phyloP scores from a whole-genome alignment of 2,113 vertebrate genomes.

The Callocephalon fimbriatum region DNA sequence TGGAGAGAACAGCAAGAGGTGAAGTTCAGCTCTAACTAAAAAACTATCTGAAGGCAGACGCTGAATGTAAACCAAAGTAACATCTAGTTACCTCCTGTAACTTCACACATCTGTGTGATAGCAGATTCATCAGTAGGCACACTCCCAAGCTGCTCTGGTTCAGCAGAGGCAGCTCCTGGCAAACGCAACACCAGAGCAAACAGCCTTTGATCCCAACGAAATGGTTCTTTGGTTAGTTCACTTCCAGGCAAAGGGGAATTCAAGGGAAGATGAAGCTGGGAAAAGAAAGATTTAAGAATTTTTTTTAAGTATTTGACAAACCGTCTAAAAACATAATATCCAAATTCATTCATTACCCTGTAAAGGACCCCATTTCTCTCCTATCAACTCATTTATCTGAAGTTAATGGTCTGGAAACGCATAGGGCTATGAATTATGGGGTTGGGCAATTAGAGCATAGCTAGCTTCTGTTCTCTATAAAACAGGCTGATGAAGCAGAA shows the following conservation, averaged over 20 bases:
- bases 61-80: background rate
- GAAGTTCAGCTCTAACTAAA: background rate
- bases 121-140: slow-evolving; percentile 96
- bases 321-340: background rate
- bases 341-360: background rate
- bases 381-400: background rate
- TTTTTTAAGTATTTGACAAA: background rate
- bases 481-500: background rate
- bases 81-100: slow-evolving; percentile 89
- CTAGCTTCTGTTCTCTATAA: background rate
- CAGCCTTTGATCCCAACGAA: slow-evolving; percentile 98
- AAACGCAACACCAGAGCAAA: slow-evolving; percentile 95
- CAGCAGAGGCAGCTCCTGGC: slow-evolving; percentile 89
- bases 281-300: slow-evolving; percentile 46
- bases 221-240: slow-evolving; percentile 98
- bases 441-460: background rate
- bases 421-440: background rate
- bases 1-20: background rate
- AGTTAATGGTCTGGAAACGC: background rate
- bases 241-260: slow-evolving; percentile 97
- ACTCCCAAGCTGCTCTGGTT: slow-evolving; percentile 93
- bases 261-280: slow-evolving; percentile 88
- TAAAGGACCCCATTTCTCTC: background rate
- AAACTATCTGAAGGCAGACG: background rate
- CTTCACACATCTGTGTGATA: slow-evolving; percentile 99